Evolutionary conservation across 1,140 invertebrate genomes (phyloP).

Genomic region (Lethrus apterus): DNA sequence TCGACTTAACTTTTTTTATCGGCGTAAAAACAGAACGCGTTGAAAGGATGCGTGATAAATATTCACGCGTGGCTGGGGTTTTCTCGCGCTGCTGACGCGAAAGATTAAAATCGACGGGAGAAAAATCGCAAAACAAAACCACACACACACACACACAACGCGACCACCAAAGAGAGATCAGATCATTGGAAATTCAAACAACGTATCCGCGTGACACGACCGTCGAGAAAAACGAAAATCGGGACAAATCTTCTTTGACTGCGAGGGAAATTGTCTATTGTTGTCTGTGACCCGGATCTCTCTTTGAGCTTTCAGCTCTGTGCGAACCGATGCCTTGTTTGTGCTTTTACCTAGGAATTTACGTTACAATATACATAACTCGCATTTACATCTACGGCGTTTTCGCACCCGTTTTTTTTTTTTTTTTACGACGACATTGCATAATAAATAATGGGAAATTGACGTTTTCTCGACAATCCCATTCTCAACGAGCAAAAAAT

Average conservation of each 20-base stretch:
- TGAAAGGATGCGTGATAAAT: no score
- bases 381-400: no score
- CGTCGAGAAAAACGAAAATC: conserved; percentile 19
- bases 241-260: conserved; percentile 18
- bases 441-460: no score
- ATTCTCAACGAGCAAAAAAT: no score
- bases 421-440: no score
- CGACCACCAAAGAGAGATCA: conserved; percentile 14
- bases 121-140: no score
- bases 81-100: conserved; percentile 5
- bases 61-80: no score
- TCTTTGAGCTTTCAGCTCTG: conserved; percentile 23
- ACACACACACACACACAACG: background rate
- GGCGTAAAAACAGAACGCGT: no score
- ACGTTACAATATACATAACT: conserved; percentile 33
- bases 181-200: conserved; percentile 25
- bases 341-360: conserved; percentile 24
- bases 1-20: no score
- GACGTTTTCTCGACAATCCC: no score
- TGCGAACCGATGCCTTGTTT: conserved; percentile 23
- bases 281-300: conserved; percentile 30
- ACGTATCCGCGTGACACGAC: conserved; percentile 20
- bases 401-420: no score
- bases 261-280: conserved; percentile 32
- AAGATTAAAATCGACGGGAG: no score